A percentile compares a stretch with the other conserved stretches of the same genome.
Conservation (phyloP, 2,888 invertebrate species). For the Ornithoptera alexandrae region DNA sequence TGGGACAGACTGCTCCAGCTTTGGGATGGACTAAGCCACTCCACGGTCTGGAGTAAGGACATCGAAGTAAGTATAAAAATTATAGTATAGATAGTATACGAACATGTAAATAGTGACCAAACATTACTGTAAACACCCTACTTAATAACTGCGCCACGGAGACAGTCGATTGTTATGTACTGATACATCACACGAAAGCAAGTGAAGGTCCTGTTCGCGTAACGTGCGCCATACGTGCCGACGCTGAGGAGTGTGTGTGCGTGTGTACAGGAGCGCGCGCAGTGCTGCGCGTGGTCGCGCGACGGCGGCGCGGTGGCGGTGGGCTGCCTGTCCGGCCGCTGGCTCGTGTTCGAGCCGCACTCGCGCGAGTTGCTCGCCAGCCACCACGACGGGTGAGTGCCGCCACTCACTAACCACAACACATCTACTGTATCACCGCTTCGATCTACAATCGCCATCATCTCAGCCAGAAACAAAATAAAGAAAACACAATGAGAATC, state of each 20-base stretch:
- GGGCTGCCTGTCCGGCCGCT: slow-evolving; percentile 88
- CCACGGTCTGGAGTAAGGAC: slow-evolving; percentile 94
- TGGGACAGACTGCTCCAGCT: slow-evolving; percentile 89
- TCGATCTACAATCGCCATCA: no score
- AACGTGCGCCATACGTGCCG: not conserved
- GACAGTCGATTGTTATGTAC: no score
- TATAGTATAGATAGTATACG: no score
- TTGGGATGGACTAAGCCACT: slow-evolving; percentile 93
- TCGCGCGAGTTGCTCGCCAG: slow-evolving; percentile 85
- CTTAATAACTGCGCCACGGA: no score
- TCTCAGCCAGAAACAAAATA: no score
- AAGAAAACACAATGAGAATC: no score
- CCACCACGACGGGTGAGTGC: slow-evolving; percentile 82
- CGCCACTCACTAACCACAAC: not conserved
- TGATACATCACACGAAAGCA: no score
- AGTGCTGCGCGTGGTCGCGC: slow-evolving; percentile 89
- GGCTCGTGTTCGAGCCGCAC: slow-evolving; percentile 91
- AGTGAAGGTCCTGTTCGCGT: no score
- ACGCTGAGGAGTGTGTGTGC: no score
- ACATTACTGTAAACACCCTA: no score
- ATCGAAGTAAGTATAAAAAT: slow-evolving; percentile 80
- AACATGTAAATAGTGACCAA: no score
- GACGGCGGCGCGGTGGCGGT: slow-evolving; percentile 88
- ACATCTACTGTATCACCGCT: no score
- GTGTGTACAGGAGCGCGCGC: slow-evolving; percentile 49